phyloP scores from a whole-genome alignment of 2,888 invertebrate genomes.

The Oeneis ivallda region DNA sequence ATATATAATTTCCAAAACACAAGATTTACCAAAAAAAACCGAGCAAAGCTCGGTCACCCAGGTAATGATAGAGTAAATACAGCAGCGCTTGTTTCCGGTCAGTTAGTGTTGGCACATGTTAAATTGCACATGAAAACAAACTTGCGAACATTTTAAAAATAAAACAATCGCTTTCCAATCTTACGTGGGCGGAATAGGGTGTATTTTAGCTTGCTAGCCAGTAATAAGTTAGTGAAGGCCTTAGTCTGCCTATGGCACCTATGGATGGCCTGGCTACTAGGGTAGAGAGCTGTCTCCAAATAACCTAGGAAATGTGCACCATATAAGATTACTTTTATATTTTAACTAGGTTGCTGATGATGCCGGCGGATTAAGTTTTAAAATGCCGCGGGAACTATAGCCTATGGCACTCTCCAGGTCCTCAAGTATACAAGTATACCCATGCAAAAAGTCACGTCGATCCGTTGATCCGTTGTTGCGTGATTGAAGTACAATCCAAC shows the following conservation, averaged over 20 bases:
- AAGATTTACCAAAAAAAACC: too few species aligned
- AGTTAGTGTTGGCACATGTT: slow-evolving; percentile 36
- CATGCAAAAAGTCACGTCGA: too few species aligned
- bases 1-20: too few species aligned
- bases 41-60: too few species aligned
- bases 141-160: slow-evolving; percentile 22
- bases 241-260: background rate
- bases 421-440: too few species aligned
- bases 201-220: slow-evolving; percentile 15
- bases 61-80: slow-evolving; percentile 12
- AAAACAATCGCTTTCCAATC: slow-evolving; percentile 9
- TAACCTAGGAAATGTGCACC: background rate
- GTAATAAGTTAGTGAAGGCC: slow-evolving; percentile 27
- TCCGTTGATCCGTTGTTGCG: too few species aligned
- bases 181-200: slow-evolving; percentile 23
- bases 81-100: slow-evolving; percentile 38
- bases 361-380: too few species aligned
- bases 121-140: slow-evolving; percentile 38
- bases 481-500: too few species aligned
- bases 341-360: too few species aligned
- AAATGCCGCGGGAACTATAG: too few species aligned
- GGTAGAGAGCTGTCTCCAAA: background rate
- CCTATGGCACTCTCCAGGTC: too few species aligned
- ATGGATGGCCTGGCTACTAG: background rate
- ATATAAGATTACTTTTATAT: background rate